Evolutionary conservation across 2,888 invertebrate species (phyloP).

Genomic region (Lampropteryx suffumata): DNA sequence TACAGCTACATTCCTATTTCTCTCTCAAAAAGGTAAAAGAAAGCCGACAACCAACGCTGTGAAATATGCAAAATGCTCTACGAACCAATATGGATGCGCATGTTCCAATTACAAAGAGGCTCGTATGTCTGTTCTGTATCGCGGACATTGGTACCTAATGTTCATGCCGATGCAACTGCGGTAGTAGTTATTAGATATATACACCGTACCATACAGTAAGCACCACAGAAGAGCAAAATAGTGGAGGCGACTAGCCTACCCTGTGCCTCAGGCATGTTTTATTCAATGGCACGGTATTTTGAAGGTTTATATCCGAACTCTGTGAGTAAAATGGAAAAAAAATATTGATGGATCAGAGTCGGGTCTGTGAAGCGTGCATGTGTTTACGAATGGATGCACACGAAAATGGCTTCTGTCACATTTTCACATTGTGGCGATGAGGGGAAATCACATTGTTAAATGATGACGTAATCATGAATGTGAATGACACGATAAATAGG

Average conservation of each 20-base stretch:
- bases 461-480: constrained; percentile 16
- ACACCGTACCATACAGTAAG: too few relatives aligned
- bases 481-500: background rate
- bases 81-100: constrained; percentile 60
- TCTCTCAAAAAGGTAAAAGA: constrained; percentile 22
- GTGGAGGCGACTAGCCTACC: too few relatives aligned
- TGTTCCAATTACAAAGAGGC: constrained; percentile 59
- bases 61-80: constrained; percentile 59
- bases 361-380: constrained; percentile 43
- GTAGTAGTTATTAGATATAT: background rate
- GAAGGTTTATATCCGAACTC: background rate
- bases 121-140: constrained; percentile 32
- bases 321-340: constrained; percentile 5
- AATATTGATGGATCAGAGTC: constrained; percentile 11
- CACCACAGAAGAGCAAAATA: too few relatives aligned
- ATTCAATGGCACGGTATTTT: too few relatives aligned
- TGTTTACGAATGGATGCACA: constrained; percentile 47
- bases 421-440: constrained; percentile 26
- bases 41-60: constrained; percentile 34
- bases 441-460: constrained; percentile 32
- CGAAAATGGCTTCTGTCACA: constrained; percentile 44
- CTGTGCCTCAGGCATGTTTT: too few relatives aligned
- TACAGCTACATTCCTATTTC: constrained; percentile 18
- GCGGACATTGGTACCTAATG: background rate
- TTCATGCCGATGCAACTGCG: background rate